These are phyloP conservation scores for Cygnus buccinator DNA, from an alignment of 2,113 vertebrate species.

Conservation along the genomic window DNA sequence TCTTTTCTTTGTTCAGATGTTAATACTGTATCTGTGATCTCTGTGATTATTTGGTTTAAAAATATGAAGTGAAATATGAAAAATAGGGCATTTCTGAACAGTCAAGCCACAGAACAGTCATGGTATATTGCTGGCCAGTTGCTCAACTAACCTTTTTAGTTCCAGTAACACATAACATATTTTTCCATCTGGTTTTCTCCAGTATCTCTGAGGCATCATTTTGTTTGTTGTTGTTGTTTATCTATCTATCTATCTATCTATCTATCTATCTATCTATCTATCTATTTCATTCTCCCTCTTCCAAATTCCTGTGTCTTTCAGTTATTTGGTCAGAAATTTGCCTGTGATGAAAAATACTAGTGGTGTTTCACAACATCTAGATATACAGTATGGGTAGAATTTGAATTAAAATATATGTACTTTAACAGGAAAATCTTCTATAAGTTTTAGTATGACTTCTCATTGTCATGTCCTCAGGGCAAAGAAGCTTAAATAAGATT, in stretches of 20 bases:
- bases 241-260: too few species aligned
- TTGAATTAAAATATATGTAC: neutral
- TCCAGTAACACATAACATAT: neutral
- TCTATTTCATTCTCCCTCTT: neutral
- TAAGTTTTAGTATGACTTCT: slow-evolving; percentile 21
- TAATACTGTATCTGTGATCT: neutral
- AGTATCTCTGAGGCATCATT: neutral
- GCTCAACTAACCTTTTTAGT: neutral
- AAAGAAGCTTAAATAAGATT: neutral
- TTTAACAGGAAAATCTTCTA: neutral
- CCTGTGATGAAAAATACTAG: neutral
- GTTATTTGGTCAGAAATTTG: neutral
- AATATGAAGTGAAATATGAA: neutral
- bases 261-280: too few species aligned
- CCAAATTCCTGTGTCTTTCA: neutral
- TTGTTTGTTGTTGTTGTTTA: neutral
- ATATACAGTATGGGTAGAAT: neutral
- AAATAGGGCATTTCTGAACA: neutral
- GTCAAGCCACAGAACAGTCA: neutral
- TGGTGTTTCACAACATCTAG: neutral
- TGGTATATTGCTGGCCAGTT: neutral
- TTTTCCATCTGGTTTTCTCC: neutral
- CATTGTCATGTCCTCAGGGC: neutral
- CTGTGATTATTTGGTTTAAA: neutral
- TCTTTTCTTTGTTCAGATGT: neutral